Conservation (phyloP, 2,888 invertebrate species). For the Magallana nippona region DNA sequence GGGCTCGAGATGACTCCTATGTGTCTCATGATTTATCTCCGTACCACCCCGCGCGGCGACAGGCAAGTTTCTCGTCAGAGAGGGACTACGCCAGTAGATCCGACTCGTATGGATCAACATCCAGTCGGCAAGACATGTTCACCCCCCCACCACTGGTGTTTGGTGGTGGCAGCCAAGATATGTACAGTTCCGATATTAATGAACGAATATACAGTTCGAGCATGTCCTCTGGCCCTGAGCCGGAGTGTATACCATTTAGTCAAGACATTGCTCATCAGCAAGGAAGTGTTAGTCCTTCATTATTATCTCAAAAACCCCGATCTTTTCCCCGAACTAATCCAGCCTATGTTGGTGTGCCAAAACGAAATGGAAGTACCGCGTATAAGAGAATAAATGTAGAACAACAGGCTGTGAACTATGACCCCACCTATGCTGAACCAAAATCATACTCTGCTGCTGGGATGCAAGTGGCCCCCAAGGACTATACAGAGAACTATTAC, state of each 20-base stretch:
- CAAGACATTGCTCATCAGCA: slow-evolving; percentile 74
- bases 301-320: slow-evolving; percentile 74
- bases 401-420: slow-evolving; percentile 58
- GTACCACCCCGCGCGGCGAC: slow-evolving; percentile 53
- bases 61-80: slow-evolving; percentile 61
- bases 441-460: slow-evolving; percentile 53
- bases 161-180: slow-evolving; percentile 54
- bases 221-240: slow-evolving; percentile 51
- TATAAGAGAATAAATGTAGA: slow-evolving; percentile 72
- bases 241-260: slow-evolving; percentile 73
- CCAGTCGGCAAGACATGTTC: slow-evolving; percentile 58
- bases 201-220: slow-evolving; percentile 55
- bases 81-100: slow-evolving; percentile 64
- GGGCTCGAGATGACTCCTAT: slow-evolving; percentile 58
- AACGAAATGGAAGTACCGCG: slow-evolving; percentile 66
- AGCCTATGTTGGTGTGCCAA: slow-evolving; percentile 75
- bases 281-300: slow-evolving; percentile 68
- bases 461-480: slow-evolving; percentile 71
- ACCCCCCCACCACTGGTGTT: slow-evolving; percentile 60
- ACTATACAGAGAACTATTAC: slow-evolving; percentile 63
- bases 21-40: slow-evolving; percentile 55
- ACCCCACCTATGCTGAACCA: slow-evolving; percentile 58
- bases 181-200: slow-evolving; percentile 51
- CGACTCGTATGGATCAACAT: slow-evolving; percentile 61
- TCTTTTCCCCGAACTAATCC: slow-evolving; percentile 79